A percentile compares a stretch with the other conserved stretches of the same genome.
These are phyloP conservation scores for Oryzias curvinotus DNA, from an alignment of 2,113 vertebrate species.

Conservation along the genomic window DNA sequence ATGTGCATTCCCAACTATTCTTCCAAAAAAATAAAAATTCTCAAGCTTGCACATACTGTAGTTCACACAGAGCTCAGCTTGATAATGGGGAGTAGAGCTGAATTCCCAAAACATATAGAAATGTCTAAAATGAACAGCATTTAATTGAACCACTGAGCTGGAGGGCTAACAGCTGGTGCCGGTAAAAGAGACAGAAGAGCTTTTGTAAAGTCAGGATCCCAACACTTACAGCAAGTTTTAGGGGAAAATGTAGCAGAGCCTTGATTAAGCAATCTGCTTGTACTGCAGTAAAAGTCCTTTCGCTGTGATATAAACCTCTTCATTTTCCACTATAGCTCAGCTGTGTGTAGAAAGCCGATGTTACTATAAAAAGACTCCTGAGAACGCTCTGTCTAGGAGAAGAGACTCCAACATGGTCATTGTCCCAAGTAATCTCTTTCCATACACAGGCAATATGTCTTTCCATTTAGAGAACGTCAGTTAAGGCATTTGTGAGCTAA, in stretches of 20 bases:
- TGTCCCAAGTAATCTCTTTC: too few relatives aligned
- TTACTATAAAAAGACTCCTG: too few relatives aligned
- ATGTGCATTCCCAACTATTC: neutral
- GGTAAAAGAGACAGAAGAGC: neutral
- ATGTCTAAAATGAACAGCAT: conserved; percentile 15
- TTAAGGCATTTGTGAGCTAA: too few relatives aligned
- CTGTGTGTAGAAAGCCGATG: too few relatives aligned
- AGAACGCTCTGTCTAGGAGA: too few relatives aligned
- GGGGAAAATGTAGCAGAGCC: neutral
- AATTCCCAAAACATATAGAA: conserved; percentile 11
- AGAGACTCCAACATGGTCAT: too few relatives aligned
- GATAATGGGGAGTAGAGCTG: conserved; percentile 9
- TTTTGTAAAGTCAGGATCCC: conserved; percentile 4
- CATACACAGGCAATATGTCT: too few relatives aligned
- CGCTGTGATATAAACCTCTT: too few relatives aligned
- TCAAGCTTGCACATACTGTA: conserved; percentile 1
- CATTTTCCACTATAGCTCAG: too few relatives aligned
- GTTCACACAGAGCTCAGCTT: neutral
- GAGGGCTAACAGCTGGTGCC: conserved; percentile 32
- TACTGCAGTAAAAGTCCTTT: neutral
- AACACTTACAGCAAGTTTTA: neutral
- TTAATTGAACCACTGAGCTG: conserved; percentile 17
- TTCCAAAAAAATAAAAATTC: neutral
- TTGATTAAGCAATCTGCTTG: neutral
- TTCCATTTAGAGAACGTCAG: too few relatives aligned